Base-by-base conservation (phyloP, 2,113 vertebrate species). In the Eulacestoma nigropectus region DNA sequence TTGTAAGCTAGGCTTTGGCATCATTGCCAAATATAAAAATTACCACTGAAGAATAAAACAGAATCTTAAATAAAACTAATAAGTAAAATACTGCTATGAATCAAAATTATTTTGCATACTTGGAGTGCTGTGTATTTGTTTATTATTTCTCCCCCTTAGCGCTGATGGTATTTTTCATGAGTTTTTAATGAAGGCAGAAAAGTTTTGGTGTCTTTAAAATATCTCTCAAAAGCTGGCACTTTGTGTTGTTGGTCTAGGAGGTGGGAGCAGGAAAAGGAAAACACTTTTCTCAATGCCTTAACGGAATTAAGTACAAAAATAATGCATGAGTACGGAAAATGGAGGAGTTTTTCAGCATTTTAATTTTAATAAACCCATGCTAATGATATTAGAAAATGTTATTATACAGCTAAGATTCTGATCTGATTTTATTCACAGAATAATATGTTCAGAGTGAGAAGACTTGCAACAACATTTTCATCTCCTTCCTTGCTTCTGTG, bases 41-140 rank as follows among this genome's bases (percentile, higher is more conserved):
- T 18, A 1, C 17, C 30, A 0, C 37, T 32, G 7, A 42, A 42
- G 8, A 27, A 35, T 13, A 25, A 52, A 44, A n/a, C 1, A 25
- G 35, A 10, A 30, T 16, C 50, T 25, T 8, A 25, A 41, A n/a
- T n/a, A 35, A 41, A 57, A 20, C 4, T 1, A 65, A n/a, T 30
- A n/a, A 49, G 15, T 32, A 42, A 62, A 72, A 17, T 14, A 8
- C 29, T 19, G 13, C 37, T 6, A 4, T 4, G 9, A 44, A 76
- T 76, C 37, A n/a, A 75, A 84, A 19, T 4, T 32, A 12, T 64
- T 82, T 72, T 59, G 14, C 0, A 0, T 41, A 14, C 63, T 44
- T n/a, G 33, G 20, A 7, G 4, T 12, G 13, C 18, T 4, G 13
- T 7, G 13, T 11, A 17, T 16, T 64, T 35, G 18, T 56, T 29